Conservation (phyloP, 1,140 invertebrate species). For the Frieseomelitta varia region DNA sequence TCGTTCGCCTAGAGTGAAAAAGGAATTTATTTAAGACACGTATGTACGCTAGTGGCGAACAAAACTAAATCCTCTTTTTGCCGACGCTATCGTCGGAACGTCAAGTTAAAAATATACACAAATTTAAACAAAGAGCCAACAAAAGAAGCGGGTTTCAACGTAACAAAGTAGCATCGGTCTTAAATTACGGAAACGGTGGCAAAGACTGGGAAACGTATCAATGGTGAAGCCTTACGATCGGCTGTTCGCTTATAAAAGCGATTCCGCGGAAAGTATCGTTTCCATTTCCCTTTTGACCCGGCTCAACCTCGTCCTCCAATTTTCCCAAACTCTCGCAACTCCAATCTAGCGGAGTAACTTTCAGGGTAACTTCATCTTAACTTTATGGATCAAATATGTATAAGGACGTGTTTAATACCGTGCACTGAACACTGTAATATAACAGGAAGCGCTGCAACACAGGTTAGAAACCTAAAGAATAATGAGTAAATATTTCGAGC, state of each 20-base stretch:
- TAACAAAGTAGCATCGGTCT: not conserved
- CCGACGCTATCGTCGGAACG: not conserved
- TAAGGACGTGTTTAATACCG: not conserved
- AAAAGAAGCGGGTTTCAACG: not conserved
- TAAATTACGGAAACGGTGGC: not conserved
- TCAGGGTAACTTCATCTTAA: not conserved
- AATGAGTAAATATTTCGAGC: not conserved
- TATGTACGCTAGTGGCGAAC: not conserved
- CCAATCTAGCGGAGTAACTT: not conserved
- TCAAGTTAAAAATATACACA: not conserved
- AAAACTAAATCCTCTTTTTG: not conserved
- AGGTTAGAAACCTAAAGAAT: not conserved
- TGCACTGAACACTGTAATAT: not conserved
- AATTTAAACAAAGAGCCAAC: not conserved
- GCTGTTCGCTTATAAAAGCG: not conserved
- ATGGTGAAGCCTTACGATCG: too few relatives aligned
- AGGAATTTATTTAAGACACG: constrained; percentile 11
- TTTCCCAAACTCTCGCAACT: not conserved
- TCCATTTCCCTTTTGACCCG: not conserved
- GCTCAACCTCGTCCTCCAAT: not conserved
- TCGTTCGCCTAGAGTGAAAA: not conserved
- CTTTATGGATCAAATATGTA: not conserved
- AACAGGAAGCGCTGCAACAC: not conserved
- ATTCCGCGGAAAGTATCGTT: not conserved
- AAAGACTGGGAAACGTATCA: not conserved